Evolutionary conservation across 2,113 vertebrate genomes (phyloP).

Genomic region (Rattus rattus): DNA sequence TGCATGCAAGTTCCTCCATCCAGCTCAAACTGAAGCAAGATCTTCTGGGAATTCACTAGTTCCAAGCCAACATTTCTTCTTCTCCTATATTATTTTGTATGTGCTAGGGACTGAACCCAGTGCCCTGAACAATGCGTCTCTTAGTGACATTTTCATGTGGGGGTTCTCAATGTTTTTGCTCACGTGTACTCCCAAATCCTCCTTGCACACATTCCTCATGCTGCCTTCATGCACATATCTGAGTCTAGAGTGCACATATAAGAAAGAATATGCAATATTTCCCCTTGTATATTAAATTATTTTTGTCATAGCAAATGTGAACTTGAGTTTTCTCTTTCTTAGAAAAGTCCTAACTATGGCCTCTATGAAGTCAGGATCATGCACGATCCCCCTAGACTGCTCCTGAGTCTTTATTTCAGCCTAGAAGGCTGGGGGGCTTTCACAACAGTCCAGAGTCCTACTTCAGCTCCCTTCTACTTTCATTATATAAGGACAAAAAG

Average conservation of each 20-base stretch:
- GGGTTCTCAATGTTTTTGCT: background rate
- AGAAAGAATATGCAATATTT: background rate
- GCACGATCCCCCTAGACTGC: background rate
- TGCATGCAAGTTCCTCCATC: background rate
- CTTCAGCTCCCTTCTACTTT: background rate
- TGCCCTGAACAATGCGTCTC: background rate
- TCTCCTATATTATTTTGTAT: background rate
- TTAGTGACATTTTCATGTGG: background rate
- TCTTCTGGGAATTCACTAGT: background rate
- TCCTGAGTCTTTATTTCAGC: background rate
- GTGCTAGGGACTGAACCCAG: background rate
- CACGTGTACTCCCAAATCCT: background rate
- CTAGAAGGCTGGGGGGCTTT: background rate
- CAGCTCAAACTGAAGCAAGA: background rate
- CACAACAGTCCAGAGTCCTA: background rate
- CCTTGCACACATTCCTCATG: background rate
- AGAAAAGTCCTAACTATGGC: background rate
- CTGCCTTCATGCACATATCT: background rate
- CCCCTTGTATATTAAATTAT: background rate
- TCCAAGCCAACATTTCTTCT: background rate
- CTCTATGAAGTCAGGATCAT: background rate
- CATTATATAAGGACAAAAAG: background rate
- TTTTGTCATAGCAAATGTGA: background rate
- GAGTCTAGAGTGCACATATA: background rate
- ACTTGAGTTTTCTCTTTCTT: background rate